Conservation (phyloP, 2,113 vertebrate species). For the Clarias magur region DNA sequence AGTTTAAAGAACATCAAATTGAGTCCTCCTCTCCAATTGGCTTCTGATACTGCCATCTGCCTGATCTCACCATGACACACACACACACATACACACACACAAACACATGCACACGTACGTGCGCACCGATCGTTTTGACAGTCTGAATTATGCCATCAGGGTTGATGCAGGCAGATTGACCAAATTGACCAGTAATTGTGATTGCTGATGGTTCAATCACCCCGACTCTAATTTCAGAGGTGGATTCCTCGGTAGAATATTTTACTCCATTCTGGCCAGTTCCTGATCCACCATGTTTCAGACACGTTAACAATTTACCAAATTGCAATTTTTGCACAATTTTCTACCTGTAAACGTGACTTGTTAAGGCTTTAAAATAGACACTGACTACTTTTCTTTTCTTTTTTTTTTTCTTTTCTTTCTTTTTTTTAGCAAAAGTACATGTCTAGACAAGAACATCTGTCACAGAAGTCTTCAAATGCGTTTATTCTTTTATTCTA, state of each 20-base stretch:
- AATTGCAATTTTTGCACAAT: conserved; percentile 6
- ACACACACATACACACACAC: conserved; percentile 37
- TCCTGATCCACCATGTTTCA: neutral
- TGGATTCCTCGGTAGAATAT: neutral
- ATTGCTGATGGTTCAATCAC: conserved; percentile 46
- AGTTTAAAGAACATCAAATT: conserved; percentile 21
- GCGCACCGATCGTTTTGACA: conserved; percentile 33
- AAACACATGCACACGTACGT: neutral
- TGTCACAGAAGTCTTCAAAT: conserved; percentile 6
- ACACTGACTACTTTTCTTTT: neutral
- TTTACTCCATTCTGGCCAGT: neutral
- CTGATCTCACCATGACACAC: conserved; percentile 31
- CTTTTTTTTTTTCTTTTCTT: neutral
- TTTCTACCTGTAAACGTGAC: neutral
- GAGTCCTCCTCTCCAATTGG: conserved; percentile 9
- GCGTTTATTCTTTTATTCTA: conserved; percentile 23
- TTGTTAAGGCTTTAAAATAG: neutral
- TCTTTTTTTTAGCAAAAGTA: neutral
- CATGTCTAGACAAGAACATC: conserved; percentile 3
- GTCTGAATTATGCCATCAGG: conserved; percentile 53
- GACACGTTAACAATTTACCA: neutral
- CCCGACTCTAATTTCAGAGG: conserved; percentile 7
- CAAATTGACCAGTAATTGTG: conserved; percentile 47
- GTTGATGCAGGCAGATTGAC: conserved; percentile 44
- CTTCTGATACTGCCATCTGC: conserved; percentile 17